These are phyloP conservation scores for Gymnopithys bicolor DNA, from an alignment of 2,797 vertebrate genomes.

Conservation along the genomic window DNA sequence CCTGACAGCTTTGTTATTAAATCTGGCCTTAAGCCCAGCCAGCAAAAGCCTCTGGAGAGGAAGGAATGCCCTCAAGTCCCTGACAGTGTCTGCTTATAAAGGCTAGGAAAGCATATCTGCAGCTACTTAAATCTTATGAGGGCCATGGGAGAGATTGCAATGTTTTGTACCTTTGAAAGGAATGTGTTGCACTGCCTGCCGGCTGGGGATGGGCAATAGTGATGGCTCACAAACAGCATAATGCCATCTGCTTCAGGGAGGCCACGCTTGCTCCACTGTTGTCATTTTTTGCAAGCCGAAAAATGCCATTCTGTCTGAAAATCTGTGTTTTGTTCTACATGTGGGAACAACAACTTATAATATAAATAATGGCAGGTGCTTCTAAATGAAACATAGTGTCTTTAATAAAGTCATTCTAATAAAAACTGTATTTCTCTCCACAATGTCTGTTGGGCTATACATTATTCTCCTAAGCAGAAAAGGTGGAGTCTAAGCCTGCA, in stretches of 20 bases:
- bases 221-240: neutral
- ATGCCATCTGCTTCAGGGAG: neutral
- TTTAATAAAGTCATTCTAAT: neutral
- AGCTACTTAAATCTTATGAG: neutral
- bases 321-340: neutral
- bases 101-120: neutral
- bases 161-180: neutral
- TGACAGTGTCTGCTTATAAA: neutral
- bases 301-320: neutral
- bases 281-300: rapidly evolving
- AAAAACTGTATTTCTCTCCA: neutral
- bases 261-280: neutral
- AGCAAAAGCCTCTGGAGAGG: neutral
- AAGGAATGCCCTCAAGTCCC: neutral
- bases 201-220: rapidly evolving
- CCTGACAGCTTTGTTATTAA: neutral
- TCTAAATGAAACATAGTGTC: neutral
- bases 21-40: neutral
- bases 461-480: neutral
- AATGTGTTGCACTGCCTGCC: rapidly evolving
- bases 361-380: neutral
- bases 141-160: neutral
- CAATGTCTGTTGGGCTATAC: neutral
- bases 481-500: neutral
- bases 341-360: neutral